Percentiles rank a stretch among this genome's conserved stretches.
phyloP scores from a whole-genome alignment of 2,888 invertebrate genomes.

The Trissolcus japonicus region DNA sequence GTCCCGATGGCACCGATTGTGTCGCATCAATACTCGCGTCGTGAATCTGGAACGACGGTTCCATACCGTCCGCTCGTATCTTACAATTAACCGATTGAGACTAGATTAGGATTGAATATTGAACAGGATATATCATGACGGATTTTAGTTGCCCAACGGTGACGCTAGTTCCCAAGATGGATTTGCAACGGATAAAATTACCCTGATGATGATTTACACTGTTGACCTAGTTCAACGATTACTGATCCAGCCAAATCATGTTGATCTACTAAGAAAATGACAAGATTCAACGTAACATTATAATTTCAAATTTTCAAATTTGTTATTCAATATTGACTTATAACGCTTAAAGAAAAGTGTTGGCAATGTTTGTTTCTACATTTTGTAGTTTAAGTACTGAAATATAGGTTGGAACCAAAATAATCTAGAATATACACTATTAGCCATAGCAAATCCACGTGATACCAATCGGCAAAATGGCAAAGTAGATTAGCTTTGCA shows the following conservation, averaged over 20 bases:
- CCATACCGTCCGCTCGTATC: constrained; percentile 41
- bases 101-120: constrained; percentile 51
- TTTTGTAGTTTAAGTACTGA: too few species aligned
- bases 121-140: constrained; percentile 27
- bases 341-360: too few species aligned
- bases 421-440: too few species aligned
- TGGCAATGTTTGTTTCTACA: too few species aligned
- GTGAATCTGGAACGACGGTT: constrained; percentile 44
- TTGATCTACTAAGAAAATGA: too few species aligned
- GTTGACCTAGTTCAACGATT: constrained; percentile 20
- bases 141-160: constrained; percentile 21
- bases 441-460: too few species aligned
- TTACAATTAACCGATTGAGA: constrained; percentile 51
- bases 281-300: too few species aligned
- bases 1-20: constrained; percentile 33
- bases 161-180: constrained; percentile 35
- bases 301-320: too few species aligned
- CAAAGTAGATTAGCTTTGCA: constrained; percentile 2
- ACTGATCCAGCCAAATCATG: background rate
- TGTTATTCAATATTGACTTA: too few species aligned
- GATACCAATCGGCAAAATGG: too few species aligned
- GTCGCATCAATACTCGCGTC: constrained; percentile 37
- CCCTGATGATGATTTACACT: constrained; percentile 37
- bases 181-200: constrained; percentile 31
- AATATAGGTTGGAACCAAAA: too few species aligned